phyloP scores from a whole-genome alignment of 1,140 invertebrate genomes.

The Orussus abietinus region DNA sequence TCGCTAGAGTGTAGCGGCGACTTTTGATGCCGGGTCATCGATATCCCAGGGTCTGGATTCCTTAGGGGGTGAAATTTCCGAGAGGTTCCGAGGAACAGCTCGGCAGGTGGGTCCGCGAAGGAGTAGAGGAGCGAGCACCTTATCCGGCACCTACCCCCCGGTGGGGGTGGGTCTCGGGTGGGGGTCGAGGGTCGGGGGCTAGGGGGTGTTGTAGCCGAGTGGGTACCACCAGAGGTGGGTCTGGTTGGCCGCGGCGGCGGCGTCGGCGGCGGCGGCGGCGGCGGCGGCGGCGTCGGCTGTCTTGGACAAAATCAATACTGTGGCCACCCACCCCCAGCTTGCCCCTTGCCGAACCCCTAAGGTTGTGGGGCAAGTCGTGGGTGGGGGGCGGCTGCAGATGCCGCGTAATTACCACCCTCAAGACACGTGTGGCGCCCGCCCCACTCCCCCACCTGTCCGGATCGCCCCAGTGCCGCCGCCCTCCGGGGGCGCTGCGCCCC shows the following conservation, averaged over 20 bases:
- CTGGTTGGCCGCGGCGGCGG: constrained; percentile 51
- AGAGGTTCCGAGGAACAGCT: too few species aligned
- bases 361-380: constrained; percentile 45
- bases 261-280: constrained; percentile 37
- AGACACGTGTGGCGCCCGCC: constrained; percentile 51
- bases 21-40: too few species aligned
- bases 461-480: constrained; percentile 25
- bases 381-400: constrained; percentile 50
- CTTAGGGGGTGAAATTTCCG: too few species aligned
- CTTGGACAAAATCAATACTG: constrained; percentile 57
- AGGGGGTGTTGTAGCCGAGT: constrained; percentile 49
- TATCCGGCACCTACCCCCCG: constrained; percentile 23
- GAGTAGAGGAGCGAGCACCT: constrained; percentile 16
- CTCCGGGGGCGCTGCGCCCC: constrained; percentile 12
- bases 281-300: constrained; percentile 38
- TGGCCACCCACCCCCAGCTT: constrained; percentile 42
- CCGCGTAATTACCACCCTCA: constrained; percentile 56
- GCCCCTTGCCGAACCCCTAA: constrained; percentile 38
- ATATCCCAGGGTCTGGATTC: too few species aligned
- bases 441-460: not conserved
- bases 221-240: constrained; percentile 51
- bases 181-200: constrained; percentile 24
- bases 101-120: constrained; percentile 11
- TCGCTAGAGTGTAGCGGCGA: too few species aligned
- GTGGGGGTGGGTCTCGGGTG: constrained; percentile 15